Percentiles rank a stretch among this genome's conserved stretches.
Conservation (phyloP, 2,113 vertebrate species). For the Chloroceryle aenea region DNA sequence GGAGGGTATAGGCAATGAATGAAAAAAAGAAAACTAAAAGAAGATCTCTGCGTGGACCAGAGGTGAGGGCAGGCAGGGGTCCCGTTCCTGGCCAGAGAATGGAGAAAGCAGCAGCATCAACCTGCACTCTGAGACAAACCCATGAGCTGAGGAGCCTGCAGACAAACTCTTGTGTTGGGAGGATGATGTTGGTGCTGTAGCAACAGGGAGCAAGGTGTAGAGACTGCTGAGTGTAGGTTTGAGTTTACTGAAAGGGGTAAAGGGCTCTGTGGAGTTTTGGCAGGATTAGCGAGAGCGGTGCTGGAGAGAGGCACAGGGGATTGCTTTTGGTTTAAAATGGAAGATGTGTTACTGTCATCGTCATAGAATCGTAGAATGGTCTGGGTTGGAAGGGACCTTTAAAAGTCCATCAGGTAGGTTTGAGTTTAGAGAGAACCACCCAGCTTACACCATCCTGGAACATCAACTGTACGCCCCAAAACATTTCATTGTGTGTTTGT, state of each 20-base stretch:
- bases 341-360: neutral
- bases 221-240: neutral
- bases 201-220: neutral
- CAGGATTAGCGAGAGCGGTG: neutral
- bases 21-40: too few relatives aligned
- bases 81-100: fast-evolving
- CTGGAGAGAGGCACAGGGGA: neutral
- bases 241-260: neutral
- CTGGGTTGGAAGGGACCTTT: too few relatives aligned
- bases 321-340: neutral
- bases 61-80: neutral
- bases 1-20: too few relatives aligned
- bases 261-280: neutral
- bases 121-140: fast-evolving
- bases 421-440: neutral
- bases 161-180: too few relatives aligned
- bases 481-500: neutral
- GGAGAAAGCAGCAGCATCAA: neutral
- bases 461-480: fast-evolving
- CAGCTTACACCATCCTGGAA: fast-evolving
- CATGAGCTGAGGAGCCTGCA: fast-evolving
- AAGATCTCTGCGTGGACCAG: neutral
- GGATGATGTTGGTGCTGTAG: fast-evolving
- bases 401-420: too few relatives aligned
- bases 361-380: neutral